Conservation (phyloP, 2,113 vertebrate genomes). For the Tenebrosternarchus preto region DNA sequence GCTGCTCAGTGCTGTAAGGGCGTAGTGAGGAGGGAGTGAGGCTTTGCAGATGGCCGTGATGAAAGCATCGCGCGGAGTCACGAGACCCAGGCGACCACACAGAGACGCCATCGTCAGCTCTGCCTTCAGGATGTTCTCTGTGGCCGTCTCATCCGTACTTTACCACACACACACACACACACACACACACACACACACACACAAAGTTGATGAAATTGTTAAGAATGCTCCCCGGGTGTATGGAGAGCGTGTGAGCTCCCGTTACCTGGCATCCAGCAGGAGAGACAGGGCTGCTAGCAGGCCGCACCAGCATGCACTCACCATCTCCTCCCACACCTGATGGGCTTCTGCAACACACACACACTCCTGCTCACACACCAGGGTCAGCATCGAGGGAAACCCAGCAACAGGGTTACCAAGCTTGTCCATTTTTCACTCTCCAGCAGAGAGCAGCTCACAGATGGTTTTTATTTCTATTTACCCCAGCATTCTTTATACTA, state of each 20-base stretch:
- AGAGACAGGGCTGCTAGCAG: conserved; percentile 94
- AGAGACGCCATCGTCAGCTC: conserved; percentile 95
- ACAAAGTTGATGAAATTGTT: not conserved
- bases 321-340: conserved; percentile 98
- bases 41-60: conserved; percentile 99
- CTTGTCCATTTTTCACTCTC: no score
- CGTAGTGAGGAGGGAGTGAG: conserved; percentile 94
- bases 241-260: not conserved
- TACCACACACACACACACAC: conserved; percentile 38
- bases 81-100: conserved; percentile 88
- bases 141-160: conserved; percentile 96
- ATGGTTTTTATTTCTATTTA: no score
- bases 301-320: conserved; percentile 96
- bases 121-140: conserved; percentile 97
- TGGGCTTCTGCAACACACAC: conserved; percentile 78
- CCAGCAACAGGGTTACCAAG: no score
- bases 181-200: conserved; percentile 6
- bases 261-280: conserved; percentile 94
- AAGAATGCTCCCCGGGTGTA: not conserved
- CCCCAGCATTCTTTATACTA: no score
- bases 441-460: no score
- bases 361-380: conserved; percentile 34
- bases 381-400: not conserved
- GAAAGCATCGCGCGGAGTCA: conserved; percentile 97
- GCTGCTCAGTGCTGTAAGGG: conserved; percentile 89